Percentiles rank a stretch among this genome's conserved stretches.
phyloP scores from a whole-genome alignment of 1,140 invertebrate genomes.

The Acyrthosiphon pisum region DNA sequence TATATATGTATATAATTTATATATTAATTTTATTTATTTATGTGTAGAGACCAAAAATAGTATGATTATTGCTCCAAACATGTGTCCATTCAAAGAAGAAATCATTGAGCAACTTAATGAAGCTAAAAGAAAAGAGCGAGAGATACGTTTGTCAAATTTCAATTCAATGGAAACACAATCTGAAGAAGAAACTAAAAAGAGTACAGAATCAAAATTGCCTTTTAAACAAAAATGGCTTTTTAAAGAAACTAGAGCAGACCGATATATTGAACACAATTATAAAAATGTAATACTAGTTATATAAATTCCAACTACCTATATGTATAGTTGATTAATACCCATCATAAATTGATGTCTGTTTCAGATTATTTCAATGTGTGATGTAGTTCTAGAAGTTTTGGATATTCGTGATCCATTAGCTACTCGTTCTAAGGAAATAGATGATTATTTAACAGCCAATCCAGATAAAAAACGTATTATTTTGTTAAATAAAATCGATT shows the following conservation, averaged over 20 bases:
- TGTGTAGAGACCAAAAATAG: constrained; percentile 66
- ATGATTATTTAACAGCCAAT: constrained; percentile 12
- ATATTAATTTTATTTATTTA: neutral
- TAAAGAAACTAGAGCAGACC: constrained; percentile 61
- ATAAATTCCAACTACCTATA: too few species aligned
- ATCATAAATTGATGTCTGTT: neutral
- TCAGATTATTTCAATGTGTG: constrained; percentile 51
- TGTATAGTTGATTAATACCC: neutral
- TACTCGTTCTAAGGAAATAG: constrained; percentile 50
- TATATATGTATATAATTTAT: too few species aligned
- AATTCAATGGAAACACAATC: constrained; percentile 66
- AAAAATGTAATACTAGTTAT: constrained; percentile 66
- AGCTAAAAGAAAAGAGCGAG: constrained; percentile 77
- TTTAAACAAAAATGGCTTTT: constrained; percentile 49
- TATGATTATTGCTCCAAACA: constrained; percentile 88
- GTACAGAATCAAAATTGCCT: constrained; percentile 54
- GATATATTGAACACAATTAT: constrained; percentile 62
- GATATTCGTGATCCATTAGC: constrained; percentile 53
- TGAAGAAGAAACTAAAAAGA: constrained; percentile 68
- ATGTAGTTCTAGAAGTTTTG: constrained; percentile 50
- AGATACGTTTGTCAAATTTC: constrained; percentile 71
- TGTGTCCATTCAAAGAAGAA: constrained; percentile 91
- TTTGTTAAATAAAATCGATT: constrained; percentile 55
- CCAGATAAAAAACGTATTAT: constrained; percentile 52
- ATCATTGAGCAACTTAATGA: constrained; percentile 85